Conservation (phyloP, 2,797 vertebrate species). For the Chelon labrosus region DNA sequence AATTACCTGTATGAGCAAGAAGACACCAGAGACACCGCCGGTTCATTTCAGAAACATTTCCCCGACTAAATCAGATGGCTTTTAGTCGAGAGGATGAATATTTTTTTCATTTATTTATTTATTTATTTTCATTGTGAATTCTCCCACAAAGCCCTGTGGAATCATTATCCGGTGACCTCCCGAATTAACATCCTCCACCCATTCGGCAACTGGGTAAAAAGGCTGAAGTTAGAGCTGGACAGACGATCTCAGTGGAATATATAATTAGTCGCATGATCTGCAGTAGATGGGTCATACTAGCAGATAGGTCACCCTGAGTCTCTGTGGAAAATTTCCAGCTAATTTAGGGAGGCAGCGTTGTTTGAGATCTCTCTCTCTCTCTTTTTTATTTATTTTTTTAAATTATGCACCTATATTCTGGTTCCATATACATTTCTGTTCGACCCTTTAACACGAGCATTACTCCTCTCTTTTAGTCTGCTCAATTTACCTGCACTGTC, state of each 20-base stretch:
- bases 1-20: slow-evolving; percentile 9
- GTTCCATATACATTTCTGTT: neutral
- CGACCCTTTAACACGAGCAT: neutral
- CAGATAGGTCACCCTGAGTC: slow-evolving; percentile 47
- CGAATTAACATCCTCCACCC: slow-evolving; percentile 39
- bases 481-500: too few relatives aligned
- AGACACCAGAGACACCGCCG: neutral
- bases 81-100: neutral
- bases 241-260: slow-evolving; percentile 53
- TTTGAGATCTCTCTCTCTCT: too few relatives aligned
- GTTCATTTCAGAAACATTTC: slow-evolving; percentile 8
- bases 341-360: slow-evolving; percentile 1
- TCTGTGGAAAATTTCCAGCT: slow-evolving; percentile 18
- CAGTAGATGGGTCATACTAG: slow-evolving; percentile 48
- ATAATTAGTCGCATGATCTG: slow-evolving; percentile 59
- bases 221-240: slow-evolving; percentile 32
- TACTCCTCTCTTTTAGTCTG: neutral
- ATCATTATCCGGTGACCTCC: slow-evolving; percentile 48
- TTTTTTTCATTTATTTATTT: neutral
- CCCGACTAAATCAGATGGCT: slow-evolving; percentile 2
- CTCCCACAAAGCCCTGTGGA: slow-evolving; percentile 17
- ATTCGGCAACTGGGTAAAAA: slow-evolving; percentile 16
- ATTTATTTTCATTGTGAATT: slow-evolving; percentile 20
- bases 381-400: too few relatives aligned
- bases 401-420: neutral